phyloP scores from a whole-genome alignment of 92 coral and sea anemone genomes.

The Siderastrea radians region DNA sequence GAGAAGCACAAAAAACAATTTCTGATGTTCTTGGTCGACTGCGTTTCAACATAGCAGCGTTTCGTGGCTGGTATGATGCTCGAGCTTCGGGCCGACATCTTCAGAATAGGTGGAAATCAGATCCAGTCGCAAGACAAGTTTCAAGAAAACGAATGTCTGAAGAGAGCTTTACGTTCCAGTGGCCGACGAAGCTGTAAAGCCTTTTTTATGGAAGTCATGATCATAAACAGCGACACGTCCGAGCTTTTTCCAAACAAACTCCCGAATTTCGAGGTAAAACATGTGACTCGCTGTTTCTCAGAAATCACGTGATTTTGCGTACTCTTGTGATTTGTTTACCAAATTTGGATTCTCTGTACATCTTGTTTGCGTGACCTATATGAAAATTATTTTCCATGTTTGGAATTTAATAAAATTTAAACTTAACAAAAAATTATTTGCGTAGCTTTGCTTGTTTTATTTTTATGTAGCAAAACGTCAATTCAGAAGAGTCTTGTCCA shows the following conservation, averaged over 20 bases:
- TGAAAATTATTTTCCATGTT: background rate
- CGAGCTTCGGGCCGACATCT: background rate
- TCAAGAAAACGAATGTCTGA: background rate
- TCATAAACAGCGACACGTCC: background rate
- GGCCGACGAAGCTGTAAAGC: background rate
- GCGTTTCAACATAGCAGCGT: background rate
- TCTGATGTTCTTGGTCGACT: constrained; percentile 9
- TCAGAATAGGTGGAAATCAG: background rate
- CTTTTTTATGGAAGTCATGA: background rate
- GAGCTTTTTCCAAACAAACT: too few relatives aligned
- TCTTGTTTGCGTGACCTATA: background rate
- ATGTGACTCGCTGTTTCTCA: background rate
- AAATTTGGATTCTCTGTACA: background rate
- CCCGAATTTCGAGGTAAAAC: too few relatives aligned
- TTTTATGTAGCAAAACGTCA: too few relatives aligned
- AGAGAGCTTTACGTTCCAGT: background rate
- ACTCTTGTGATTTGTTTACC: too few relatives aligned
- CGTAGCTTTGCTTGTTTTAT: too few relatives aligned
- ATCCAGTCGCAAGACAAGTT: background rate
- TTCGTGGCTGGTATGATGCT: too few relatives aligned
- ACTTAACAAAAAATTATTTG: too few relatives aligned
- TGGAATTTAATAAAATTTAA: too few relatives aligned
- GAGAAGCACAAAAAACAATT: constrained; percentile 3
- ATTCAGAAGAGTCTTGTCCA: too few relatives aligned
- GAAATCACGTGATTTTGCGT: background rate